These are phyloP conservation scores for Cataglyphis hispanica DNA, from an alignment of 1,140 invertebrate species.

Conservation along the genomic window DNA sequence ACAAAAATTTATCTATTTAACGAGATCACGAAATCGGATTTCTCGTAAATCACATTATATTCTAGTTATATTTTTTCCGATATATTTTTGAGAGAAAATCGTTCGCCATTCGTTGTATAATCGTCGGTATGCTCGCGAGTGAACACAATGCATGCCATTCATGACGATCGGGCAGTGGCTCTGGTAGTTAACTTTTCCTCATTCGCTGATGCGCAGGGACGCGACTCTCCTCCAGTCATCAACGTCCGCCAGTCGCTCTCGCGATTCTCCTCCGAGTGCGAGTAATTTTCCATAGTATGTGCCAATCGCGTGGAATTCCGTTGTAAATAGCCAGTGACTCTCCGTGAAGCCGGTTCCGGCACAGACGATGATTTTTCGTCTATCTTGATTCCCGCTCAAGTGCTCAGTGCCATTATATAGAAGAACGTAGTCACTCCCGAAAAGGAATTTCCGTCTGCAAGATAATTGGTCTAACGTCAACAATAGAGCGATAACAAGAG, in stretches of 20 bases:
- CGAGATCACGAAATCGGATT: background rate
- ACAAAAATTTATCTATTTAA: background rate
- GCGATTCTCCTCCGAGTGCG: slow-evolving; percentile 29
- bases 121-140: slow-evolving; percentile 11
- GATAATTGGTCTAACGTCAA: slow-evolving; percentile 19
- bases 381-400: background rate
- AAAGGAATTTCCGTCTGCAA: slow-evolving; percentile 14
- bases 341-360: background rate
- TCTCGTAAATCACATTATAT: background rate
- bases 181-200: slow-evolving; percentile 63
- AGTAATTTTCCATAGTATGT: slow-evolving; percentile 47
- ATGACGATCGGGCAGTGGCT: slow-evolving; percentile 54
- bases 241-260: slow-evolving; percentile 50
- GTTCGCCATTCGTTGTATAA: slow-evolving; percentile 22
- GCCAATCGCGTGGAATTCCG: slow-evolving; percentile 45
- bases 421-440: background rate
- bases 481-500: slow-evolving; percentile 54
- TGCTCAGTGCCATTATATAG: slow-evolving; percentile 61
- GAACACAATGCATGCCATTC: slow-evolving; percentile 67
- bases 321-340: slow-evolving; percentile 47
- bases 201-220: slow-evolving; percentile 71
- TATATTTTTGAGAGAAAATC: background rate
- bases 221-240: slow-evolving; percentile 46
- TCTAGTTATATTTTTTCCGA: background rate
- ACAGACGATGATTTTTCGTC: slow-evolving; percentile 9